Base-by-base conservation (phyloP, 2,113 vertebrate genomes). In the Psammodynastes pulverulentus region DNA sequence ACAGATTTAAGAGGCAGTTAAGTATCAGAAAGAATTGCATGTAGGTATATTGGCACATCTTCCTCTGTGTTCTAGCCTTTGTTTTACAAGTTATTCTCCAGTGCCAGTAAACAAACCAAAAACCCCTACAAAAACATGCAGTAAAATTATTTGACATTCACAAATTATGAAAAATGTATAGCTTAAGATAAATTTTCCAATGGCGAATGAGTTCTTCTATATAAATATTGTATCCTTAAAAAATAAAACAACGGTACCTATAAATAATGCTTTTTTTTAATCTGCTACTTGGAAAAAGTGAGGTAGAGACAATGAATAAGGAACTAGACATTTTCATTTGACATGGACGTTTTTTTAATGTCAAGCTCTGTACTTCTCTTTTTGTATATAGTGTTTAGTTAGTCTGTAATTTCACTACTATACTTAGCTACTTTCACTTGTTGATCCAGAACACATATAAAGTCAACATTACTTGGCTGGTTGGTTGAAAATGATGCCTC, bases 21-120 rank as follows among this genome's bases (percentile, higher is more conserved):
- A 24, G 9, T 43, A 8, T 72, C 39, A 88, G 39, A 84, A 84
- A 88, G 4, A 91, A 24, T 2, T 46, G 1, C 53, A 88, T 53
- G 15, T 19, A 79, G 12, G 45, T 88, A 88, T 72, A 72, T 9
- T 13, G 21, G 29, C 43, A 62, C 6, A 23, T 84, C 9, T 94
- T 51, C 12, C 87, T 49, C 79, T 90, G 67, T 87, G 48, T 62
- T 91, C 29, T 9, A 45, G 2, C 88, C 9, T 3, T 17, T 91
- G 29, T 39, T 94, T 92, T 85, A 88, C 62, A 90, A 24, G 29
- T 90, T 93, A 94, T 92, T 91, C 13, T 34, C 92, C 94, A 94
- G 94, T 93, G 87, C 87, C 53, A 92, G 48, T 89, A 67, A n/a
- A 67, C 1, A n/a, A n/a, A 58, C 10, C 29, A 62, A n/a, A 90